Conservation (phyloP, 1,140 invertebrate species). For the Brachionus plicatilis region DNA sequence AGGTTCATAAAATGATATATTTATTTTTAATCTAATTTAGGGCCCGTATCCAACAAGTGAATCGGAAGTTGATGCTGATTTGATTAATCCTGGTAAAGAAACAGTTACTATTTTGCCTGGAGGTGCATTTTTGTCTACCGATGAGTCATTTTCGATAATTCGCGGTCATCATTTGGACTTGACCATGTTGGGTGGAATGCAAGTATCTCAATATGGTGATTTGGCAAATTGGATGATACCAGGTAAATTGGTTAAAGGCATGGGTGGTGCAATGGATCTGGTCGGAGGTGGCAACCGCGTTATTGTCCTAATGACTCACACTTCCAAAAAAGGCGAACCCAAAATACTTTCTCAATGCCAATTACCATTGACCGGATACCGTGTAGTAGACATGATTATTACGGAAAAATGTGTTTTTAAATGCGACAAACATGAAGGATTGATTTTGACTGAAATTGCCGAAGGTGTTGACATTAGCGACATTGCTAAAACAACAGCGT, state of each 20-base stretch:
- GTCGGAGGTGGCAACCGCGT: conserved; percentile 26
- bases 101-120: conserved; percentile 42
- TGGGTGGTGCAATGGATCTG: conserved; percentile 43
- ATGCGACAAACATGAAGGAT: conserved; percentile 33
- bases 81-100: conserved; percentile 44
- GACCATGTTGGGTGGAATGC: conserved; percentile 41
- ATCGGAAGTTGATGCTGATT: conserved; percentile 42
- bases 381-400: conserved; percentile 39
- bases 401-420: conserved; percentile 41
- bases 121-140: conserved; percentile 41
- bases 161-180: conserved; percentile 42
- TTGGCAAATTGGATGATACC: conserved; percentile 43
- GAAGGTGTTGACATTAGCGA: conserved; percentile 1
- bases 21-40: not conserved
- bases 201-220: conserved; percentile 42
- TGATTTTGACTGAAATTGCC: conserved; percentile 40
- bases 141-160: conserved; percentile 43
- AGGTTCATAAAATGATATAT: not conserved
- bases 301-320: conserved; percentile 40
- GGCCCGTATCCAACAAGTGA: conserved; percentile 42
- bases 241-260: conserved; percentile 41
- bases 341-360: conserved; percentile 41
- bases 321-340: conserved; percentile 39
- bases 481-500: conserved; percentile 22
- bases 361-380: conserved; percentile 41